phyloP scores from a whole-genome alignment of 2,888 invertebrate genomes.

The Drosophila infuscata region DNA sequence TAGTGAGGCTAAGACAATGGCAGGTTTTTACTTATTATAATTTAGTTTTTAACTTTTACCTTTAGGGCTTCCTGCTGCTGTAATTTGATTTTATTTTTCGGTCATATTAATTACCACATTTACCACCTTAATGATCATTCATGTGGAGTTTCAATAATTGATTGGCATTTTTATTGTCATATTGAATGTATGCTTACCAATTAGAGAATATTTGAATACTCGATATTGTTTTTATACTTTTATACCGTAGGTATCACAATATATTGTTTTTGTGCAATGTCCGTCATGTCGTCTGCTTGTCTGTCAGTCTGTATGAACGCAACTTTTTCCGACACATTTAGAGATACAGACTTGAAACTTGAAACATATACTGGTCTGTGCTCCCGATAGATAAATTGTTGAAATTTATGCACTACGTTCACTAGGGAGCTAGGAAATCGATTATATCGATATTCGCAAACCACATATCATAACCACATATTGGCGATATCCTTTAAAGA shows the following conservation, averaged over 20 bases:
- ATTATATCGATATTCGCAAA: too few relatives aligned
- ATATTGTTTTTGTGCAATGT: too few relatives aligned
- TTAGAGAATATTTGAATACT: conserved; percentile 18
- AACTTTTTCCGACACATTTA: too few relatives aligned
- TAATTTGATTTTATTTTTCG: conserved; percentile 35
- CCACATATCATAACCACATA: too few relatives aligned
- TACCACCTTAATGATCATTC: conserved; percentile 39
- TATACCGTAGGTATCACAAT: too few relatives aligned
- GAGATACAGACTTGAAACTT: too few relatives aligned
- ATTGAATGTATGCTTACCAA: conserved; percentile 21
- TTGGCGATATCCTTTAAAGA: neutral
- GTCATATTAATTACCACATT: conserved; percentile 44
- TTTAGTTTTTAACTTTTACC: conserved; percentile 1
- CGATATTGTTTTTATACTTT: neutral
- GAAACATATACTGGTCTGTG: too few relatives aligned
- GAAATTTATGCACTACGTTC: too few relatives aligned
- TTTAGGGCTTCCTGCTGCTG: conserved; percentile 42
- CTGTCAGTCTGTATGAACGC: too few relatives aligned
- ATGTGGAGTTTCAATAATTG: conserved; percentile 47
- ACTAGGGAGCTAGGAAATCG: too few relatives aligned
- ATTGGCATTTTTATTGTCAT: conserved; percentile 47
- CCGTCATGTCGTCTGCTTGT: too few relatives aligned
- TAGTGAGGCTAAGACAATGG: conserved; percentile 48
- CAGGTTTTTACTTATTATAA: neutral
- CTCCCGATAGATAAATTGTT: too few relatives aligned